Evolutionary conservation across 1,140 invertebrate genomes (phyloP).

Genomic region (Condylostylus longicornis): DNA sequence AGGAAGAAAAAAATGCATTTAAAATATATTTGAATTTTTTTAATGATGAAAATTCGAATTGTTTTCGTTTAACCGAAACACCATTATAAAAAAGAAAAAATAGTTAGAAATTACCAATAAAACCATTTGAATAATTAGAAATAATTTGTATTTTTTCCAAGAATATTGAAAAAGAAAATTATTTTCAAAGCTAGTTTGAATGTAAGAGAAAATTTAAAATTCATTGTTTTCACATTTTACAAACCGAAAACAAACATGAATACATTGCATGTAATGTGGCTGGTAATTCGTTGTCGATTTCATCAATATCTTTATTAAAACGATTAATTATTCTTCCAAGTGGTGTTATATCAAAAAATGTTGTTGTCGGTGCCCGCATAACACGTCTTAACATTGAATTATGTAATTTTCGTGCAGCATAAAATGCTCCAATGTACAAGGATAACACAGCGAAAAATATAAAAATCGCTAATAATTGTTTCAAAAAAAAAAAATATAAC

Average conservation of each 20-base stretch:
- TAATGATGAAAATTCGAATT: too few relatives aligned
- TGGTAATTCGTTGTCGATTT: constrained; percentile 59
- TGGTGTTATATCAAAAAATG: constrained; percentile 78
- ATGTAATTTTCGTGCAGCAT: constrained; percentile 52
- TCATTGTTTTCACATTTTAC: too few relatives aligned
- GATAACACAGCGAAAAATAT: constrained; percentile 51
- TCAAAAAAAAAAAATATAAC: background rate
- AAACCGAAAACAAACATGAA: constrained; percentile 55
- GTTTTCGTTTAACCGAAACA: too few relatives aligned
- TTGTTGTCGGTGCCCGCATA: constrained; percentile 49
- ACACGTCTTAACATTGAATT: constrained; percentile 48
- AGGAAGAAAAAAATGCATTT: too few relatives aligned
- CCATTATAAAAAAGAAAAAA: too few relatives aligned
- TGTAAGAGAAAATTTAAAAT: too few relatives aligned
- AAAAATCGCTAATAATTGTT: constrained; percentile 43
- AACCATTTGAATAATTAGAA: too few relatives aligned
- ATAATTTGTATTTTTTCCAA: too few relatives aligned
- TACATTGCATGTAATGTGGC: constrained; percentile 52
- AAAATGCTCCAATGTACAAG: constrained; percentile 52
- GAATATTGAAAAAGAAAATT: too few relatives aligned
- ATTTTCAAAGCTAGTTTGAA: too few relatives aligned
- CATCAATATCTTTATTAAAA: constrained; percentile 72
- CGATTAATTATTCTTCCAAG: constrained; percentile 69
- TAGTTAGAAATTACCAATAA: too few relatives aligned
- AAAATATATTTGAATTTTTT: too few relatives aligned